Evolutionary conservation across 1,140 invertebrate genomes (phyloP).

Genomic region (Zaprionus africanus): DNA sequence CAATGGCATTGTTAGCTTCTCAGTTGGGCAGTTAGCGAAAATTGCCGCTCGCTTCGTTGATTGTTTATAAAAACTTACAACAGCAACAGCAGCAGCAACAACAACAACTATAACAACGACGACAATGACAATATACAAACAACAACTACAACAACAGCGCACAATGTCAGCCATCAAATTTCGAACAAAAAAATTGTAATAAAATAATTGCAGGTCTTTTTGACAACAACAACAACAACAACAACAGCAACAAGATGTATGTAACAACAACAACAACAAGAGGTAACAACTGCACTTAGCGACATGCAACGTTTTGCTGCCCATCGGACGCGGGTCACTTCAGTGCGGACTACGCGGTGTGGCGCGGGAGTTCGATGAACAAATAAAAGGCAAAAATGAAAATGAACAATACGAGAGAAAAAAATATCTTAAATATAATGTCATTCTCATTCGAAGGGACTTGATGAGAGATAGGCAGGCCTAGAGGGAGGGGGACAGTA

Average conservation of each 20-base stretch:
- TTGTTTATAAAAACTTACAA: constrained; percentile 72
- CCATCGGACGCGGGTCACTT: constrained; percentile 57
- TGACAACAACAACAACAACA: constrained; percentile 45
- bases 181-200: constrained; percentile 59
- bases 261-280: constrained; percentile 28
- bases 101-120: constrained; percentile 45
- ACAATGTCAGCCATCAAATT: constrained; percentile 69
- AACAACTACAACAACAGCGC: constrained; percentile 28
- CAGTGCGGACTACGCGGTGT: constrained; percentile 19
- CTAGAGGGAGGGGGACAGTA: neutral
- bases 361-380: constrained; percentile 1
- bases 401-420: constrained; percentile 10
- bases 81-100: constrained; percentile 30
- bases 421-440: constrained; percentile 40
- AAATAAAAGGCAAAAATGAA: constrained; percentile 8
- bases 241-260: constrained; percentile 18
- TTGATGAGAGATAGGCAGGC: neutral
- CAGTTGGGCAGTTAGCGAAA: constrained; percentile 71
- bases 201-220: constrained; percentile 73
- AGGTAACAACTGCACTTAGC: constrained; percentile 67
- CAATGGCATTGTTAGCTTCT: constrained; percentile 56
- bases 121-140: constrained; percentile 42
- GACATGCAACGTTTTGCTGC: constrained; percentile 76
- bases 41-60: constrained; percentile 75
- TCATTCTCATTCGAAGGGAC: constrained; percentile 50